Evolutionary conservation across 2,888 invertebrate species (phyloP).

Genomic region (Strigamia maritima): DNA sequence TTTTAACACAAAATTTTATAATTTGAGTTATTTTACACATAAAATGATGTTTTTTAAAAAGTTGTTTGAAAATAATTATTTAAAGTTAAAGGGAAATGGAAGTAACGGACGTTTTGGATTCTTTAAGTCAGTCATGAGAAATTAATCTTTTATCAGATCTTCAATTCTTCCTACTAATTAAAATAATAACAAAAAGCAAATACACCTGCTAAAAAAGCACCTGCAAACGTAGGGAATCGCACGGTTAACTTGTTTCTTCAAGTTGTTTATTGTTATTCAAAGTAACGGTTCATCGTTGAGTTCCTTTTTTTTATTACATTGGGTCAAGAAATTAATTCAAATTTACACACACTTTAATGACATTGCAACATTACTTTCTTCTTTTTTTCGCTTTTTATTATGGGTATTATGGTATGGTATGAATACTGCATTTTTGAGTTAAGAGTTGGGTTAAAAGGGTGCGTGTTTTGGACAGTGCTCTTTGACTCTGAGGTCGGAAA

Average conservation of each 20-base stretch:
- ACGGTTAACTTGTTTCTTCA: not conserved
- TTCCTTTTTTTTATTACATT: not conserved
- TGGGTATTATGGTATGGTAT: not conserved
- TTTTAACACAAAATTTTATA: no score
- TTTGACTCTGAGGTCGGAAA: not conserved
- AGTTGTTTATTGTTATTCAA: not conserved
- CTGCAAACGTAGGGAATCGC: not conserved
- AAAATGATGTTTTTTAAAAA: not conserved
- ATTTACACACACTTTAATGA: not conserved
- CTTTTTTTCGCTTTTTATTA: not conserved
- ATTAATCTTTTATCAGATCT: not conserved
- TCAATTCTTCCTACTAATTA: not conserved
- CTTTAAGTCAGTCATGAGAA: not conserved
- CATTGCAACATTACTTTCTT: not conserved
- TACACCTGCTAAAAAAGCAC: conserved; percentile 18
- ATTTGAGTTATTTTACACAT: no score
- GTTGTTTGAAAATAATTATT: not conserved
- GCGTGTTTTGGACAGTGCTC: not conserved
- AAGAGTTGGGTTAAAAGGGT: not conserved
- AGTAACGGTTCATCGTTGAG: not conserved
- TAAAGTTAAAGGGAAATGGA: not conserved
- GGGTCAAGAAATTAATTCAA: not conserved
- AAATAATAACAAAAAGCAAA: not conserved
- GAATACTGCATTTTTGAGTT: not conserved
- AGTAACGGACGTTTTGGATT: not conserved